A percentile compares a stretch with the other conserved stretches of the same genome.
Evolutionary conservation across 23 tunicate species (phyloP).

Genomic region (Styela plicata): DNA sequence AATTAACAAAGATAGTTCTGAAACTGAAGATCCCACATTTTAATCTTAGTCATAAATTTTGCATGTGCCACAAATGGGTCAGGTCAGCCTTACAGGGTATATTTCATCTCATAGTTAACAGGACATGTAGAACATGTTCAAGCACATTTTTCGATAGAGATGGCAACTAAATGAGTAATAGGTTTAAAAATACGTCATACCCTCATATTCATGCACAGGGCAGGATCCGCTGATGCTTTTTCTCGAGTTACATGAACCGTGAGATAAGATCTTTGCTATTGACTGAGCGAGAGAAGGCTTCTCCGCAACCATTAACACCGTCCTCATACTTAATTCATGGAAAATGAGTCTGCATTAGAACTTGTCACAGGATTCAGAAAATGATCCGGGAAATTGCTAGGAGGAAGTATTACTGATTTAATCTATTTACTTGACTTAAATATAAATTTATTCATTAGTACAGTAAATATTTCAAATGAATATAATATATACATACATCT

Average conservation of each 20-base stretch:
- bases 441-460: neutral
- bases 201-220: slow-evolving; percentile 90
- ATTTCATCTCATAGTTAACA: too few species aligned
- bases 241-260: slow-evolving; percentile 37
- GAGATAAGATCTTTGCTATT: slow-evolving; percentile 90
- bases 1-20: too few species aligned
- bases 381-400: too few species aligned
- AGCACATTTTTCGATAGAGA: too few species aligned
- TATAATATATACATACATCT: neutral
- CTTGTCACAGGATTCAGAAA: too few species aligned
- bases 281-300: slow-evolving; percentile 98
- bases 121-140: too few species aligned
- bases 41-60: too few species aligned
- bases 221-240: slow-evolving; percentile 79
- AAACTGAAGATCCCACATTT: too few species aligned
- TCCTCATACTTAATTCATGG: slow-evolving; percentile 45
- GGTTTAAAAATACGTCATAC: slow-evolving; percentile 25
- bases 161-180: neutral
- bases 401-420: too few species aligned
- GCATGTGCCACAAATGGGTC: too few species aligned
- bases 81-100: too few species aligned
- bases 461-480: neutral
- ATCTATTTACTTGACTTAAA: neutral
- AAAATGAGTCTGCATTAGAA: neutral
- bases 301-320: slow-evolving; percentile 98